Evolutionary conservation across 64 coral and sea anemone species (phyloP), one percentile per base, ranked within the genome.

Genomic region (Stylophora pistillata): DNA sequence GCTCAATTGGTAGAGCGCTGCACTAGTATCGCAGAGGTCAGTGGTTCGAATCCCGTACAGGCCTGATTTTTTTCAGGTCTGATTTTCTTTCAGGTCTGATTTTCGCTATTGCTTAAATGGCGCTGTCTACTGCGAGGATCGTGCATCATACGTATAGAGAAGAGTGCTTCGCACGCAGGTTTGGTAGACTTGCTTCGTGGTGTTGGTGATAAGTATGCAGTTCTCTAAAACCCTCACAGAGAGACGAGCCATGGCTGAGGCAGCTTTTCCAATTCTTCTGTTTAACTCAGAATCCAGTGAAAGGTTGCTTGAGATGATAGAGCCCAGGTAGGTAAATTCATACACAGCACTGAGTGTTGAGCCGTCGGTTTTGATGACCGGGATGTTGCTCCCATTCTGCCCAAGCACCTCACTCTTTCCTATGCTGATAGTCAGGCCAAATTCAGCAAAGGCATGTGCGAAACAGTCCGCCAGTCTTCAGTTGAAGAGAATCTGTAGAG

Each of bases 131-230:
- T n/a, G n/a, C n/a, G n/a, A n/a, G n/a, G n/a, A n/a, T n/a, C n/a
- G n/a, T n/a, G n/a, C n/a, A n/a, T n/a, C n/a, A n/a, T 74, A 21
- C 78, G 78, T 65, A 66, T 89, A 89, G 13, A 79, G 56, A 18
- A 89, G 85, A 75, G 85, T 87, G 47, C 85, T 87, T 15, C 62
- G 27, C 56, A 89, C 75, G 37, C 76, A 89, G 55, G 57, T 74
- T 21, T 58, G 78, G 75, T 79, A 89, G 30, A 89, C 58, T 0
- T 75, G 33, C 13, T 30, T 15, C 52, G 76, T 88, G 21, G 71
- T 58, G 6, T 76, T 16, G 28, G 55, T 23, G 52, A 72, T 75
- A 54, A 88, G 72, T 27, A 76, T 88, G 86, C 1, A 53, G 71
- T 76, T 88, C 1, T 15, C 28, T 25, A 72, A 75, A 10, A 76